Percentiles rank a stretch among this genome's conserved stretches.
Evolutionary conservation across 1,140 invertebrate genomes (phyloP).

Genomic region (Melitaea cinxia): DNA sequence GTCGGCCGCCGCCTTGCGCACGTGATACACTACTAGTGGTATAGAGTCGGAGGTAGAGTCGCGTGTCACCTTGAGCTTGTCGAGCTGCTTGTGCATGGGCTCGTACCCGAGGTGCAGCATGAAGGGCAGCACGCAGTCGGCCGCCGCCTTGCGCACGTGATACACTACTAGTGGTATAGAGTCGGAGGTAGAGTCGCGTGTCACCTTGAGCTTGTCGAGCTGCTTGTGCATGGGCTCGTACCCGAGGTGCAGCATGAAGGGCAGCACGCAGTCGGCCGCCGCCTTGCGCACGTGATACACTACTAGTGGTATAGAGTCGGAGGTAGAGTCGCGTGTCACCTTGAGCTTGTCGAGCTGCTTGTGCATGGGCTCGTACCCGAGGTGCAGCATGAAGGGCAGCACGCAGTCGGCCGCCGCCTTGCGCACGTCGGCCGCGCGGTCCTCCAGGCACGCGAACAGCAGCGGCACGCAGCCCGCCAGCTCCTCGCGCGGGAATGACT

Average conservation of each 20-base stretch:
- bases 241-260: slow-evolving; percentile 96
- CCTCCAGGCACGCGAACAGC: slow-evolving; percentile 93
- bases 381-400: slow-evolving; percentile 95
- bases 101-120: too few relatives aligned
- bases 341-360: slow-evolving; percentile 92
- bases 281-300: slow-evolving; percentile 96
- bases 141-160: too few relatives aligned
- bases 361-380: slow-evolving; percentile 92
- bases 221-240: slow-evolving; percentile 91
- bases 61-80: too few relatives aligned
- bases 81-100: too few relatives aligned
- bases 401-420: slow-evolving; percentile 95
- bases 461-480: slow-evolving; percentile 89
- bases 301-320: too few relatives aligned
- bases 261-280: slow-evolving; percentile 93
- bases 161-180: too few relatives aligned
- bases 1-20: too few relatives aligned
- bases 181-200: too few relatives aligned
- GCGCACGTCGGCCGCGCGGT: slow-evolving; percentile 94
- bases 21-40: too few relatives aligned
- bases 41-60: too few relatives aligned
- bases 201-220: slow-evolving; percentile 92
- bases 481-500: slow-evolving; percentile 91
- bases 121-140: too few relatives aligned
- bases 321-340: slow-evolving; percentile 78